These are phyloP conservation scores for Sturnira hondurensis DNA, from an alignment of 2,113 vertebrate species.

Conservation along the genomic window DNA sequence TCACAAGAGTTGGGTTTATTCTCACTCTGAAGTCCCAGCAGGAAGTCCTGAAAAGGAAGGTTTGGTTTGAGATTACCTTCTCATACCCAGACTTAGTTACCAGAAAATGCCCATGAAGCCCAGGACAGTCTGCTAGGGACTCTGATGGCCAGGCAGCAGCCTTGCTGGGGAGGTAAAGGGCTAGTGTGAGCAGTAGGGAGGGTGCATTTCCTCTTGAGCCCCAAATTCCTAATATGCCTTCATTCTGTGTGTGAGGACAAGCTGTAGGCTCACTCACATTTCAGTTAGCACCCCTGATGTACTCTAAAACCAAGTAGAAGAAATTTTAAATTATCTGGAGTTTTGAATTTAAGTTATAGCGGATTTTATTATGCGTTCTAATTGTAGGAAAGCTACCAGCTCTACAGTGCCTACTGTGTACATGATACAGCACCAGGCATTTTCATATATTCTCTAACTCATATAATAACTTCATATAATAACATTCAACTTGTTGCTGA, in stretches of 20 bases:
- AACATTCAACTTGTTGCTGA: conserved; percentile 20
- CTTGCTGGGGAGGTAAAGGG: neutral
- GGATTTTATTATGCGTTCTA: conserved; percentile 26
- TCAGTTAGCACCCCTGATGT: neutral
- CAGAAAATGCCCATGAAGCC: neutral
- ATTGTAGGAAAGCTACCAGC: neutral
- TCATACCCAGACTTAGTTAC: neutral
- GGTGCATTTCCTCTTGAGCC: neutral
- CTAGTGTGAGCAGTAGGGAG: neutral
- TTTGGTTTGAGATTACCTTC: neutral
- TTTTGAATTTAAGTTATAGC: neutral
- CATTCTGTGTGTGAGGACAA: neutral
- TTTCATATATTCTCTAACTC: conserved; percentile 10
- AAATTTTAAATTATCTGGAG: conserved; percentile 28
- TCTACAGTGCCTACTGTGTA: neutral
- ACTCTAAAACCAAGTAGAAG: neutral
- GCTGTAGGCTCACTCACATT: neutral
- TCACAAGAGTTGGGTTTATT: neutral
- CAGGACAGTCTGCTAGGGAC: neutral
- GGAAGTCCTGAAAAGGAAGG: neutral
- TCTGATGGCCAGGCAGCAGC: neutral
- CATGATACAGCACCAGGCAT: neutral
- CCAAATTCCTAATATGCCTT: neutral
- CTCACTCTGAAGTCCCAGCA: neutral
- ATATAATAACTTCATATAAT: neutral